These are phyloP conservation scores for Drosophila asahinai DNA, from an alignment of 1,140 invertebrate species.

Conservation along the genomic window DNA sequence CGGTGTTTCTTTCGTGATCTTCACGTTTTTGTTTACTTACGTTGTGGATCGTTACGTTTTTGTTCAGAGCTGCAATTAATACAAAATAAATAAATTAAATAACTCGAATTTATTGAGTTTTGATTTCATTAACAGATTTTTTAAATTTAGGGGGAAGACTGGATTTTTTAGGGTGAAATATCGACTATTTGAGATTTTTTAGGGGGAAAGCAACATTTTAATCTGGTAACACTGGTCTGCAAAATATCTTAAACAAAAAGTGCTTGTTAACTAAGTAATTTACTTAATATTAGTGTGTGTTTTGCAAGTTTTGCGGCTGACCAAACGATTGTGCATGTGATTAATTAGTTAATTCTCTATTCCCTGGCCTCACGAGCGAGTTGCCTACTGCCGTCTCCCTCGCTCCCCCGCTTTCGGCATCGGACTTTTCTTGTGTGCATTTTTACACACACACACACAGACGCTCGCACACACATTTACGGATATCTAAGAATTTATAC, in stretches of 20 bases:
- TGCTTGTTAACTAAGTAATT: slow-evolving; percentile 42
- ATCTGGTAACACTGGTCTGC: slow-evolving; percentile 30
- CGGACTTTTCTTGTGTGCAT: slow-evolving; percentile 39
- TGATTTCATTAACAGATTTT: no score
- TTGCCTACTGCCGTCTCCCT: slow-evolving; percentile 24
- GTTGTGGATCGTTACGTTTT: no score
- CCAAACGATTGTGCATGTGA: slow-evolving; percentile 26
- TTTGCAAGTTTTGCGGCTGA: slow-evolving; percentile 17
- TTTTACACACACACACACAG: slow-evolving; percentile 27
- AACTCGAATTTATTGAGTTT: no score
- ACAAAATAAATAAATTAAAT: no score
- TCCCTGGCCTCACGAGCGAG: background rate
- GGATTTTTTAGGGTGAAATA: no score
- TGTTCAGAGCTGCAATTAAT: no score
- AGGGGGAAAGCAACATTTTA: no score
- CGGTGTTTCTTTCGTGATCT: no score
- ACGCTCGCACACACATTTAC: slow-evolving; percentile 4
- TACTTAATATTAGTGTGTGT: slow-evolving; percentile 26
- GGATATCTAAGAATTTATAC: slow-evolving; percentile 25
- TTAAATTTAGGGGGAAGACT: no score
- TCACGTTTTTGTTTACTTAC: no score
- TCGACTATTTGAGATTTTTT: no score
- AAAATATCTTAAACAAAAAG: slow-evolving; percentile 74
- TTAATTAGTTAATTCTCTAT: background rate
- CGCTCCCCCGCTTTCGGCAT: slow-evolving; percentile 37